Evolutionary conservation across 1,140 invertebrate species (phyloP).

Genomic region (Harpegnathos saltator): DNA sequence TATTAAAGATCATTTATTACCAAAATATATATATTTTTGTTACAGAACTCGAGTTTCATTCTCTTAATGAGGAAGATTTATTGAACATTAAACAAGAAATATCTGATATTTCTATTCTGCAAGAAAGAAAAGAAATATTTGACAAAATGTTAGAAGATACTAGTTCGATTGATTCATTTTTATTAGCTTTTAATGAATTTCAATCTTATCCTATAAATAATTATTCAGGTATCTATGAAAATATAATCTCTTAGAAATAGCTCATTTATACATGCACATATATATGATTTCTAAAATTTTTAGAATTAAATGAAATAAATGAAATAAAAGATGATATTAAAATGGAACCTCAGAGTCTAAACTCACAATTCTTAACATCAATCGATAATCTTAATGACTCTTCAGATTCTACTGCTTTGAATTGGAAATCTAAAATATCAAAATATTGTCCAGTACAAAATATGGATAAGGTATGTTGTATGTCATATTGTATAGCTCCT

Average conservation of each 20-base stretch:
- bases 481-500: not conserved
- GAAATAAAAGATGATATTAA: constrained; percentile 68
- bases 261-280: not conserved
- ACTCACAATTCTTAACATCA: constrained; percentile 49
- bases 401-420: constrained; percentile 76
- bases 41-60: too few species aligned
- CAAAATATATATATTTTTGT: too few species aligned
- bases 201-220: constrained; percentile 51
- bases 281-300: not conserved
- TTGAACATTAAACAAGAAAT: constrained; percentile 66
- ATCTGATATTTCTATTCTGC: constrained; percentile 64
- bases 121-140: constrained; percentile 65
- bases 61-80: too few species aligned
- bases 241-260: constrained; percentile 1
- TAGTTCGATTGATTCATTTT: constrained; percentile 44
- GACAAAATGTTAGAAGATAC: constrained; percentile 73
- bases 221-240: constrained; percentile 44
- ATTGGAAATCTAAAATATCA: constrained; percentile 66
- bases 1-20: too few species aligned
- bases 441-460: constrained; percentile 18
- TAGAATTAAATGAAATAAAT: constrained; percentile 13
- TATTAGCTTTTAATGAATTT: constrained; percentile 63
- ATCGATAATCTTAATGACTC: constrained; percentile 66
- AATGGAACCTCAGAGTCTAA: constrained; percentile 74
- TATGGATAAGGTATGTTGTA: constrained; percentile 9